Evolutionary conservation across 2,113 vertebrate species (phyloP).

Genomic region (Dryoscopus gambensis): DNA sequence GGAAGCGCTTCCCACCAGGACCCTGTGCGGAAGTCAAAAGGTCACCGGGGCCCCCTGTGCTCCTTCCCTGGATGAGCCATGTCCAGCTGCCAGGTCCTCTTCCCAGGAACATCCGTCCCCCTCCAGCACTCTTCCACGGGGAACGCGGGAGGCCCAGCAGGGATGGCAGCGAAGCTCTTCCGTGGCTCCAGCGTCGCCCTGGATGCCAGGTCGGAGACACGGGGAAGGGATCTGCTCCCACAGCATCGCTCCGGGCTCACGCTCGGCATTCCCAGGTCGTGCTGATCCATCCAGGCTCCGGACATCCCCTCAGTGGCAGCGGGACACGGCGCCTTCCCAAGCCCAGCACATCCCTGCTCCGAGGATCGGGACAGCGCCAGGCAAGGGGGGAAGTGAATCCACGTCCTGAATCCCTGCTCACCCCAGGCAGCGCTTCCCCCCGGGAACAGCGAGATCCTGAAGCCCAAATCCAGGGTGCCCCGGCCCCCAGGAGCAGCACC

Average conservation of each 20-base stretch:
- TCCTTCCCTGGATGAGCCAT: neutral
- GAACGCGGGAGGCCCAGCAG: rapidly evolving
- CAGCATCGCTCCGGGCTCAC: neutral
- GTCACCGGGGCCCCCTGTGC: rapidly evolving
- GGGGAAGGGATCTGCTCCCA: neutral
- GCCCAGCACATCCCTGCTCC: rapidly evolving
- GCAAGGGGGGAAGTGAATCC: neutral
- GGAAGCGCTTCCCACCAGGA: neutral
- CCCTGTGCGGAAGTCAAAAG: neutral
- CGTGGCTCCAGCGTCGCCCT: rapidly evolving
- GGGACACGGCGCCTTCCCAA: rapidly evolving
- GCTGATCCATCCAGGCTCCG: rapidly evolving
- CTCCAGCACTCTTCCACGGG: rapidly evolving
- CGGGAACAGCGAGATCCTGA: rapidly evolving
- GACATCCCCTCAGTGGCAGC: rapidly evolving
- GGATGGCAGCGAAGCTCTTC: neutral
- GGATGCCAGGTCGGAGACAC: rapidly evolving
- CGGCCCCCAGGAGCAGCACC: neutral
- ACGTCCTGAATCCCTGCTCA: neutral
- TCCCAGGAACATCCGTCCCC: rapidly evolving
- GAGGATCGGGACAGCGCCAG: rapidly evolving
- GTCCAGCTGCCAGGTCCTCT: rapidly evolving
- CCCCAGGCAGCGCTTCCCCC: neutral
- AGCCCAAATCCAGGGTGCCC: neutral
- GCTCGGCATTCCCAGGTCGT: rapidly evolving